Percentiles rank a stretch among this genome's conserved stretches.
Evolutionary conservation across 2,113 vertebrate species (phyloP).

Genomic region (Tupaia tana): DNA sequence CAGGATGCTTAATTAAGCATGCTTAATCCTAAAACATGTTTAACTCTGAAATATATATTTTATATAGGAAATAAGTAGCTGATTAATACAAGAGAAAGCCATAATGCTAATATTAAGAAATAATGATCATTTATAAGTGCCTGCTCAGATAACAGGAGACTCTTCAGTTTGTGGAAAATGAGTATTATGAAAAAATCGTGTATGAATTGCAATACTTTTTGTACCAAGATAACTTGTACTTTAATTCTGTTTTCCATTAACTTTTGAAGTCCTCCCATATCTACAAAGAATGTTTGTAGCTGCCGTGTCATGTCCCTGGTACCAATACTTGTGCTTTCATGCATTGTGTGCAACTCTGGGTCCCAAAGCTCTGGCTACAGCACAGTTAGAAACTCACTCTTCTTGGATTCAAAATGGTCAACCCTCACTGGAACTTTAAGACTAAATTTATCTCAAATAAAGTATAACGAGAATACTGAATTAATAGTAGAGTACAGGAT

Average conservation of each 20-base stretch:
- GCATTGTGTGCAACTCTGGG: rapidly evolving
- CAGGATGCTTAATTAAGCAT: not conserved
- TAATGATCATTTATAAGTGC: not conserved
- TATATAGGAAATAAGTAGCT: not conserved
- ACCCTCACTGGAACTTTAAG: not conserved
- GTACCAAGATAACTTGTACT: no score
- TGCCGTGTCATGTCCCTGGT: not conserved
- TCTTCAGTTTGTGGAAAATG: no score
- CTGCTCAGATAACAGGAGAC: not conserved
- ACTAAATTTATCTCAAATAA: conserved; percentile 7
- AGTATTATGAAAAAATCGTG: no score
- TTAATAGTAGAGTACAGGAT: not conserved
- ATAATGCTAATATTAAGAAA: not conserved
- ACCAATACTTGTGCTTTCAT: rapidly evolving
- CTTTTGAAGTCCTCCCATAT: no score
- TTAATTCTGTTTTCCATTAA: no score
- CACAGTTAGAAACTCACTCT: not conserved
- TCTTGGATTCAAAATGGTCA: not conserved
- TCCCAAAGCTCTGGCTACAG: not conserved
- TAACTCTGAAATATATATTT: not conserved
- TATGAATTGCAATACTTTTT: no score
- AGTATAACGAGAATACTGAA: not conserved
- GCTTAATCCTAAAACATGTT: not conserved
- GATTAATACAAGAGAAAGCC: not conserved
- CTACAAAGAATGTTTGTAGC: rapidly evolving